Evolutionary conservation across 2,113 vertebrate genomes (phyloP).

Genomic region (Leptobrachium leishanense): DNA sequence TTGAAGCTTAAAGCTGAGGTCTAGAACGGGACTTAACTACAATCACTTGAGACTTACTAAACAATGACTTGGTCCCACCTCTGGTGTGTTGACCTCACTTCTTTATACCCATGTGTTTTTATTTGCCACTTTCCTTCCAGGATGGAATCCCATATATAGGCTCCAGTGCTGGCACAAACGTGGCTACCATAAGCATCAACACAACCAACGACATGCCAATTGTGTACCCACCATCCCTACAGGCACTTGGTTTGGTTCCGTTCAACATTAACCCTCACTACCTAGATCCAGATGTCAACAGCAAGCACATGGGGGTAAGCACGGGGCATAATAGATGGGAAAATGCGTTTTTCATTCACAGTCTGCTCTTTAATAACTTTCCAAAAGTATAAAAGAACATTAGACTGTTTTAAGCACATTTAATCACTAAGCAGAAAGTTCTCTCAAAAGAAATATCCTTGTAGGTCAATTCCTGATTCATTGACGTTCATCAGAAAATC

Average conservation of each 20-base stretch:
- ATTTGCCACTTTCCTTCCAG: conserved; percentile 54
- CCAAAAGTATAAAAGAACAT: too few relatives aligned
- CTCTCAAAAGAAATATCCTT: too few relatives aligned
- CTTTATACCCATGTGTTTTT: too few relatives aligned
- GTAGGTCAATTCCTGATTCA: too few relatives aligned
- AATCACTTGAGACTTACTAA: not conserved
- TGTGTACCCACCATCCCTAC: conserved; percentile 77
- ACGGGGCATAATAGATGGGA: too few relatives aligned
- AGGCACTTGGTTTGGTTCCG: conserved; percentile 78
- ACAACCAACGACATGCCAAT: conserved; percentile 90
- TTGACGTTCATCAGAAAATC: too few relatives aligned
- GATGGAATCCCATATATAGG: conserved; percentile 83
- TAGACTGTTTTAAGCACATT: too few relatives aligned
- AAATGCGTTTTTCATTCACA: too few relatives aligned
- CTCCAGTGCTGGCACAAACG: conserved; percentile 82
- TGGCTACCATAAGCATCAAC: conserved; percentile 79
- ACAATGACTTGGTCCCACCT: too few relatives aligned
- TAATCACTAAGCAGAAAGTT: too few relatives aligned
- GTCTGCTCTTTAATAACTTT: too few relatives aligned
- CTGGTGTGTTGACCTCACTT: too few relatives aligned
- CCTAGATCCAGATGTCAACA: conserved; percentile 73
- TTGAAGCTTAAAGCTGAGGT: not conserved
- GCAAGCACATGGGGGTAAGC: conserved; percentile 83
- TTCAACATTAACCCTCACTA: conserved; percentile 90
- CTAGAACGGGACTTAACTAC: not conserved